Base-by-base conservation (phyloP, 2,888 invertebrate genomes). In the Callinectes sapidus region DNA sequence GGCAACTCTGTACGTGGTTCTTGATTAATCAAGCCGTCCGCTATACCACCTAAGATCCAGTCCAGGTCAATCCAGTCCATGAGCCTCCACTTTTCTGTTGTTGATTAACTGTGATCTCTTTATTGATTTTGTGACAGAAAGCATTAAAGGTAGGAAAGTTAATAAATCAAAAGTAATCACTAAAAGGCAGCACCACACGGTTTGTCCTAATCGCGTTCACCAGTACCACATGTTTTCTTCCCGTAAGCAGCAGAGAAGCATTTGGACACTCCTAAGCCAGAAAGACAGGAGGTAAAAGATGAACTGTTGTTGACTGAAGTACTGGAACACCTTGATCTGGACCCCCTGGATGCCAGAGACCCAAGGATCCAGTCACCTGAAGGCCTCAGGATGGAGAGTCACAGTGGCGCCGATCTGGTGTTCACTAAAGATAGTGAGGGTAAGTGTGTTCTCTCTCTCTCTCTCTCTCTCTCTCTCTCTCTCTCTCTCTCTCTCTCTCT, bases 291-390 rank as follows among this genome's bases (percentile, higher is more conserved):
- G n/a, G 32, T 14, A 35, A 66, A 66, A 16, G 42, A 87, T 8
- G 39, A 42, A 1, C 32, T 61, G 13, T 18, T 87, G 8, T 10
- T 87, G 48, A 48, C 42, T 6, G 90, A 87, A 8, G 48, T 92
- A n/a, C 54, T 90, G 87, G 90, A 92, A 28, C 71, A 87, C 90
- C 86, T 92, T 61, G 87, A 92, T 5, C 87, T 92, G 14, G 92
- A 90, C 32, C 39, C 87, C 8, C n/a, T 92, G 0, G 77, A 92
- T n/a, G 86, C 87, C 14, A 28, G 87, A 10, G 92, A 92, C 77
- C 92, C 92, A 16, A 61, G 90, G 28, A 54, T 92, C 54, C 48
- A 28, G n/a, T 16, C 87, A 6, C 90, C 92, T 3, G 90, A 71
- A 23, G 90, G 92, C 6, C 92, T 92, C 23, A 90, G 55, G 35